Evolutionary conservation across 2,888 invertebrate genomes (phyloP).

Genomic region (Mechanitis mazaeus): DNA sequence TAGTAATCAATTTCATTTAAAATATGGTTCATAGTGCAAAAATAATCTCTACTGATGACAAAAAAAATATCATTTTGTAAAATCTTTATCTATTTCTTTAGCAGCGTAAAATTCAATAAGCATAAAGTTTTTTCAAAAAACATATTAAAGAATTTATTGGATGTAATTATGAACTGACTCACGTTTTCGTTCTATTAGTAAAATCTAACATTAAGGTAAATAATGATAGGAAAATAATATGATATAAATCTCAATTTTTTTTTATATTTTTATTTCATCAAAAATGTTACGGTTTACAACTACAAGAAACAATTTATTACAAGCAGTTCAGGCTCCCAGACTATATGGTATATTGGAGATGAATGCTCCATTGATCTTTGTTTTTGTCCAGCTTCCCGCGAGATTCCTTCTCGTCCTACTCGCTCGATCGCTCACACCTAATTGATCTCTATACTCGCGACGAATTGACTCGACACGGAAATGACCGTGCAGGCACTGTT

Average conservation of each 20-base stretch:
- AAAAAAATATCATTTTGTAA: no score
- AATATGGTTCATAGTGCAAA: background rate
- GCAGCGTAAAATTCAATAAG: no score
- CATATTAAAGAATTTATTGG: no score
- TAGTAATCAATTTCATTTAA: background rate
- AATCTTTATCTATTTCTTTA: no score
- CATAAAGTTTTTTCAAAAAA: no score
- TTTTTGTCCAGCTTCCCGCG: slow-evolving; percentile 46
- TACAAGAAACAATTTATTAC: background rate
- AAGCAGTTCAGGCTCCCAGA: slow-evolving; percentile 8
- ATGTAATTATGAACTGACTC: no score
- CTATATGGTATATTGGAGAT: slow-evolving; percentile 1
- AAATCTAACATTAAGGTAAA: no score
- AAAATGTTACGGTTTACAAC: background rate
- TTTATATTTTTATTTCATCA: no score
- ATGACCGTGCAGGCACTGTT: slow-evolving; percentile 49
- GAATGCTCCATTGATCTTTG: slow-evolving; percentile 7
- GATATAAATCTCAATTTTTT: no score
- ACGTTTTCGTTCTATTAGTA: no score
- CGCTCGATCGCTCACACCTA: slow-evolving; percentile 54
- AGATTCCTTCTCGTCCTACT: slow-evolving; percentile 67
- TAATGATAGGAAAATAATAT: no score
- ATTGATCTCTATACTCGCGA: slow-evolving; percentile 72
- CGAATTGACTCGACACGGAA: slow-evolving; percentile 69
- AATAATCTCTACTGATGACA: no score